Evolutionary conservation across 1,140 invertebrate species (phyloP), one percentile per base, ranked within the genome.

Genomic region (Calephelis nemesis): DNA sequence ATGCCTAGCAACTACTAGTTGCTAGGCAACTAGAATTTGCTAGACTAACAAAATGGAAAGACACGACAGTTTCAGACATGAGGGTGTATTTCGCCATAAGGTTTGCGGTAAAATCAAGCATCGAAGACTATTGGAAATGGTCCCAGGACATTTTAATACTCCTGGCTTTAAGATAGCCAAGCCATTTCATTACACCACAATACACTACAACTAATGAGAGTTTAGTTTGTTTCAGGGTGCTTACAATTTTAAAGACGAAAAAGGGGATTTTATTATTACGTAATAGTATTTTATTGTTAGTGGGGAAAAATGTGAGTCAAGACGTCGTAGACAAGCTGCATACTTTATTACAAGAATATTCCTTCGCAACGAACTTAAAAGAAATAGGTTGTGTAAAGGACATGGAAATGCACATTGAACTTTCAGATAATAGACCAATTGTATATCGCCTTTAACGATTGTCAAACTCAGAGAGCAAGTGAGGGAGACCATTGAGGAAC

Each of bases 351-450:
- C 40, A 52, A 50, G 15, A 64, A 60, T 69, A 45, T 60, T 65
- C 63, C 19, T 65, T 65, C 15, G 50, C 68, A 47, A 64, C n/a
- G 1, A 42, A 60, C 48, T 13, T 49, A 60, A 65, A 47, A 30
- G 63, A 69, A 58, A 39, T 69, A 40, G 52, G 68, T 40, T 60
- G 68, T 48, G 30, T 60, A 13, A 69, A 49, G 3, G 42, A 64
- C 11, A 52, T 60, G 7, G 68, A 65, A 13, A 65, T 69, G 68
- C 13, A 54, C 15, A 65, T 69, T 47, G 52, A 69, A 58, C 50
- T 65, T 7, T 42, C 62, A 49, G 63, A 69, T 48, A 60, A 69
- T 39, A 65, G 7, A 60, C 68, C 68, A 48, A n/a, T 65, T n/a
- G 45, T 60, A 8, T 69, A 65, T 30, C 40, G 65, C 40, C 52